Conservation (phyloP, 2,888 invertebrate species). For the Metalampra italica region DNA sequence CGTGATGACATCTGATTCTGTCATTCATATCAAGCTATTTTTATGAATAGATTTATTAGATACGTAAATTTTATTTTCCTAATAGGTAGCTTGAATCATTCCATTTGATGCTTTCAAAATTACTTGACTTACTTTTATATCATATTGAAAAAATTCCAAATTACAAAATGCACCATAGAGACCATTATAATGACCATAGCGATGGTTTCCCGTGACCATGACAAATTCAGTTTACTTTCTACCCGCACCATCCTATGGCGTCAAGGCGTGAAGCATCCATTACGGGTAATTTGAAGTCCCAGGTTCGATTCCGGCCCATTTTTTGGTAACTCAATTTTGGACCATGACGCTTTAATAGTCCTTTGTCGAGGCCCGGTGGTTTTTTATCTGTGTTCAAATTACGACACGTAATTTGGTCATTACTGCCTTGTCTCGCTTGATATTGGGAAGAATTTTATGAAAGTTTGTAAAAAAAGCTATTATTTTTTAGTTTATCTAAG, state of each 20-base stretch:
- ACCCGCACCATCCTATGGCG: constrained; percentile 30
- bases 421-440: background rate
- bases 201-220: constrained; percentile 19
- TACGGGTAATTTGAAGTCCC: constrained; percentile 19
- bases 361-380: constrained; percentile 28
- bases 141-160: background rate
- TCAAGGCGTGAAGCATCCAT: constrained; percentile 25
- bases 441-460: background rate
- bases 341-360: constrained; percentile 33
- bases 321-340: constrained; percentile 38
- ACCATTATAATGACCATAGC: background rate
- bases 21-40: no score
- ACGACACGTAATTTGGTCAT: constrained; percentile 19
- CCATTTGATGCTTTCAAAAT: no score
- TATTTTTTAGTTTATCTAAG: no score
- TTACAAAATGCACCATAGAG: constrained; percentile 6
- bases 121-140: no score
- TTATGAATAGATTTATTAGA: no score
- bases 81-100: no score
- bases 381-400: constrained; percentile 13
- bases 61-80: no score
- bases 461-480: background rate
- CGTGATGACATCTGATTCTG: no score
- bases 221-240: constrained; percentile 46
- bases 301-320: constrained; percentile 22